These are phyloP conservation scores for Elgaria multicarinata DNA, from an alignment of 2,113 vertebrate species.

Conservation along the genomic window DNA sequence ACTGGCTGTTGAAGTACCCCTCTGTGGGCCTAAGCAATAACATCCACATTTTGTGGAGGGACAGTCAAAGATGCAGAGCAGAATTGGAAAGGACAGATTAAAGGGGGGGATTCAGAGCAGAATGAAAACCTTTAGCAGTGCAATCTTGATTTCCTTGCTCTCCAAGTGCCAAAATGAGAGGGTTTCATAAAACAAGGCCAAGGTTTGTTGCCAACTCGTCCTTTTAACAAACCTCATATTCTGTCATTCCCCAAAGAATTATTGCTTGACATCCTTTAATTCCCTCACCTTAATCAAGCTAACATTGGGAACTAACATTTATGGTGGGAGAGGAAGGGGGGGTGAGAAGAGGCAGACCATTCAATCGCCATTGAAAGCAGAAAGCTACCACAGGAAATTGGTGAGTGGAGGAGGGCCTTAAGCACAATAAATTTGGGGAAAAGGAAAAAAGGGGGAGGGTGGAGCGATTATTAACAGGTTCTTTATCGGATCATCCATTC, in stretches of 20 bases:
- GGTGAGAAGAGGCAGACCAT: background rate
- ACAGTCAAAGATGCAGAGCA: background rate
- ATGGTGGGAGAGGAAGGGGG: background rate
- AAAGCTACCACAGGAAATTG: background rate
- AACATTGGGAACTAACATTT: background rate
- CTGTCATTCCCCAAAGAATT: background rate
- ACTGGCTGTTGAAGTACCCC: background rate
- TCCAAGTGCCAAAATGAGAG: background rate
- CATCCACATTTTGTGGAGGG: background rate
- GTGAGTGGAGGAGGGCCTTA: background rate
- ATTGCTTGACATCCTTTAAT: background rate
- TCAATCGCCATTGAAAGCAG: background rate
- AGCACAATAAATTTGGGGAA: background rate
- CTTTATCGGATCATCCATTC: background rate
- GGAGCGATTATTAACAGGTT: background rate
- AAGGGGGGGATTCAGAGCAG: background rate
- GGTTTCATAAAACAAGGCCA: background rate
- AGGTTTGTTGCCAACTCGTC: background rate
- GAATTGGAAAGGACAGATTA: background rate
- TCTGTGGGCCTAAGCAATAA: background rate
- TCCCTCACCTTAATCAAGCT: conserved; percentile 4
- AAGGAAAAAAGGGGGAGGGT: background rate
- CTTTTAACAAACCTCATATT: background rate
- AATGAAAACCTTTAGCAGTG: background rate
- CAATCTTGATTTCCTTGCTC: background rate